Conservation (phyloP, 2,113 vertebrate species). For the Puma concolor region DNA sequence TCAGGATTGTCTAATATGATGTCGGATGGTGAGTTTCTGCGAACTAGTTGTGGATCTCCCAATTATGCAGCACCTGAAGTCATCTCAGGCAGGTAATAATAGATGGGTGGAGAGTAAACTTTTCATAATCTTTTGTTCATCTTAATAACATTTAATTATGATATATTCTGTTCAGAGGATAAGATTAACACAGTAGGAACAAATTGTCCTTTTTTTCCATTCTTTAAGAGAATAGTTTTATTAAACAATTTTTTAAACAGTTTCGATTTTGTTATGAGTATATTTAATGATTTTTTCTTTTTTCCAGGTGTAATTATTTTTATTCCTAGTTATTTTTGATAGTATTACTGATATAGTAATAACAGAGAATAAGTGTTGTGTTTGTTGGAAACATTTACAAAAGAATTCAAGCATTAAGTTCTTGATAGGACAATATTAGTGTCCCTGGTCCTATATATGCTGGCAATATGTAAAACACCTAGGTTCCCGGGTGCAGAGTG, state of each 20-base stretch:
- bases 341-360: not conserved
- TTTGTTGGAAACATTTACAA: not conserved
- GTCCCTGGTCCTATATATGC: not conserved
- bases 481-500: not conserved
- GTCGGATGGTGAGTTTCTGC: constrained; percentile 98
- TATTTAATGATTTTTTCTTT: not conserved
- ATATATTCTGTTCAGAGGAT: not conserved
- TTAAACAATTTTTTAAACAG: not conserved
- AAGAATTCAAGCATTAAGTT: not conserved
- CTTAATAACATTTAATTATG: not conserved
- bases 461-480: not conserved
- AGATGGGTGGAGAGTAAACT: not conserved
- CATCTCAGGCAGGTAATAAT: constrained; percentile 96
- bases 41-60: constrained; percentile 98
- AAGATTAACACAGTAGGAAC: constrained; percentile 18
- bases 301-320: not conserved
- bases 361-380: not conserved
- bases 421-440: not conserved
- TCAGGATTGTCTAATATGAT: constrained; percentile 99
- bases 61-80: constrained; percentile 99
- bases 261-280: constrained; percentile 2
- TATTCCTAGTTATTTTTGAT: not conserved
- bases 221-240: not conserved
- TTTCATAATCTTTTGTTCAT: not conserved
- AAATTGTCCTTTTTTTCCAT: not conserved